Evolutionary conservation across 2,797 vertebrate genomes (phyloP).

Genomic region (Gouania willdenowi): DNA sequence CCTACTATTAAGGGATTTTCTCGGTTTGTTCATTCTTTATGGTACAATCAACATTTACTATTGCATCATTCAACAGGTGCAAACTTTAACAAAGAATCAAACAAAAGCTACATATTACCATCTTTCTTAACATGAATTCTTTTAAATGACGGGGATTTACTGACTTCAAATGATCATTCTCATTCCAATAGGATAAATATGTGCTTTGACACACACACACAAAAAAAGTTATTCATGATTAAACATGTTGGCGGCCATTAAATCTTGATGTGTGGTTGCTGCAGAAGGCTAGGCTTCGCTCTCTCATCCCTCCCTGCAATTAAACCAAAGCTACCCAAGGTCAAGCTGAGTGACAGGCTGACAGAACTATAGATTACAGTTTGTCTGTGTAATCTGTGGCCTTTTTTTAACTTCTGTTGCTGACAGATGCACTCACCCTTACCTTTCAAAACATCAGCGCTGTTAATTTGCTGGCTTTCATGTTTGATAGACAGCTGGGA

Average conservation of each 20-base stretch:
- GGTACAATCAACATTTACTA: too few relatives aligned
- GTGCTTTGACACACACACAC: slow-evolving; percentile 36
- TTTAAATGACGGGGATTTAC: slow-evolving; percentile 30
- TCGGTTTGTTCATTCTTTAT: too few relatives aligned
- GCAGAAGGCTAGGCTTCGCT: slow-evolving; percentile 32
- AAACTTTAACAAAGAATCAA: not conserved
- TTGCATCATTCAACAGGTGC: too few relatives aligned
- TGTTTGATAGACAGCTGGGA: slow-evolving; percentile 74
- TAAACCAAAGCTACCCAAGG: slow-evolving; percentile 59
- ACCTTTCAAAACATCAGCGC: slow-evolving; percentile 52
- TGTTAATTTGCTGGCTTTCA: slow-evolving; percentile 64
- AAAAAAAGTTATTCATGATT: slow-evolving; percentile 55
- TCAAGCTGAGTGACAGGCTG: slow-evolving; percentile 64
- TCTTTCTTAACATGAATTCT: slow-evolving; percentile 11
- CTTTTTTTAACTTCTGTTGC: slow-evolving; percentile 50
- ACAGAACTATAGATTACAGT: slow-evolving; percentile 70
- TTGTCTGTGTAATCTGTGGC: slow-evolving; percentile 54
- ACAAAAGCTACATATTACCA: slow-evolving; percentile 5
- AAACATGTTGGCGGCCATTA: slow-evolving; percentile 63
- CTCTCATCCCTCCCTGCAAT: slow-evolving; percentile 48
- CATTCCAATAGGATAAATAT: slow-evolving; percentile 60
- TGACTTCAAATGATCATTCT: slow-evolving; percentile 44
- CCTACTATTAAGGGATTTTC: too few relatives aligned
- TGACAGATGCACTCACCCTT: slow-evolving; percentile 64
- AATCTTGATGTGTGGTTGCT: slow-evolving; percentile 57